phyloP scores from a whole-genome alignment of 2,888 invertebrate species.

The Trypoxylon attenuatum region DNA sequence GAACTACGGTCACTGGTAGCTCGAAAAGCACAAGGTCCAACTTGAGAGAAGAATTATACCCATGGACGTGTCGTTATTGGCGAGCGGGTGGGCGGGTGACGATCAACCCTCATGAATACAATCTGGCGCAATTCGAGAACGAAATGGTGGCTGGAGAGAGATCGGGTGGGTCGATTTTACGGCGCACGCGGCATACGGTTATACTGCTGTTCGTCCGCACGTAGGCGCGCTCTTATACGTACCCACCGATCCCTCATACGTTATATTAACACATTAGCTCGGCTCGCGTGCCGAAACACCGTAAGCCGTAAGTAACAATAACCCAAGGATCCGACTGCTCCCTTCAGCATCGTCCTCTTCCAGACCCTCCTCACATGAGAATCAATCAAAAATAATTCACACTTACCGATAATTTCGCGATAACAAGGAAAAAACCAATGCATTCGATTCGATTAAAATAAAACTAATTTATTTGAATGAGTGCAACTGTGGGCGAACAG shows the following conservation, averaged over 20 bases:
- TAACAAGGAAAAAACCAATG: too few species aligned
- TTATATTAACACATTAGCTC: conserved; percentile 72
- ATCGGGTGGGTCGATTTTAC: conserved; percentile 53
- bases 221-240: conserved; percentile 53
- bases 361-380: too few species aligned
- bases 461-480: too few species aligned
- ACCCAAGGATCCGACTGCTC: conserved; percentile 48
- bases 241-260: conserved; percentile 57
- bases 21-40: not conserved
- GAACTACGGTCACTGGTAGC: too few species aligned
- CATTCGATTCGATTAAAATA: too few species aligned
- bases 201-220: conserved; percentile 21
- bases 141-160: conserved; percentile 23
- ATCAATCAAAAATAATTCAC: too few species aligned
- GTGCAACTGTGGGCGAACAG: too few species aligned
- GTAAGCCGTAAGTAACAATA: conserved; percentile 69
- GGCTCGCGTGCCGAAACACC: conserved; percentile 70
- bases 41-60: not conserved
- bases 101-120: conserved; percentile 38
- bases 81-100: conserved; percentile 13
- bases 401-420: too few species aligned
- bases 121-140: conserved; percentile 26
- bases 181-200: conserved; percentile 7
- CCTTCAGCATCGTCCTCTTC: conserved; percentile 7
- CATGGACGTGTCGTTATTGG: conserved; percentile 14